Evolutionary conservation across 2,888 invertebrate species (phyloP), one percentile per base, ranked within the genome.

Genomic region (Allygus modestus): DNA sequence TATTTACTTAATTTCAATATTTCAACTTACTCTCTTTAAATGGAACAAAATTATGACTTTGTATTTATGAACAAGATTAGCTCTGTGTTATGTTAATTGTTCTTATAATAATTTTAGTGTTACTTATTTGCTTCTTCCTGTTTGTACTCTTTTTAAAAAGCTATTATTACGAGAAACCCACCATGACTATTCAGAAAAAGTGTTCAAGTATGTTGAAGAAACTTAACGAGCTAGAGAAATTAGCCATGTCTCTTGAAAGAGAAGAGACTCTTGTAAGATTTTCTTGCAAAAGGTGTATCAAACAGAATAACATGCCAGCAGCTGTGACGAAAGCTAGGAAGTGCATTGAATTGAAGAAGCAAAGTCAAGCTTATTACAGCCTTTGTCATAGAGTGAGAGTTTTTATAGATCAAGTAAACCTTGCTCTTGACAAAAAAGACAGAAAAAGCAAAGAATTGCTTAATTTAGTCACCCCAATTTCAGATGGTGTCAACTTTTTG

Each of bases 271-370:
- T 65, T 4, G 15, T 28, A 31, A 65, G 31, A 12, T 65, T 65
- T 31, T 65, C 65, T 31, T 65, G 65, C 65, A 65, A 65, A 17
- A 17, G 65, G 17, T 28, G 28, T 65, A 28, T 65, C 11, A 65
- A 65, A 31, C 65, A 65, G 65, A 65, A 65, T 20, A 17, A 65
- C 20, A 65, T 65, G 28, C 12, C 12, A 15, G 15, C 65, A 31
- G 65, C 65, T 0, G 2, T 15, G 31, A 9, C 12, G 15, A 65
- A 65, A 31, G 65, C 65, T 9, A 65, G 15, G 15, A 65, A 15
- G 31, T 65, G 65, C 17, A 31, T 65, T 15, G 65, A 65, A 65
- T 28, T 65, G 17, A 65, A 28, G 31, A 65, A 65, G 17, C 65
- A 65, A 65, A 65, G 15, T 15, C 28, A 65, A 31, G 15, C 17